phyloP scores from a whole-genome alignment of 2,797 vertebrate genomes.

The Halcyon leucocephala region DNA sequence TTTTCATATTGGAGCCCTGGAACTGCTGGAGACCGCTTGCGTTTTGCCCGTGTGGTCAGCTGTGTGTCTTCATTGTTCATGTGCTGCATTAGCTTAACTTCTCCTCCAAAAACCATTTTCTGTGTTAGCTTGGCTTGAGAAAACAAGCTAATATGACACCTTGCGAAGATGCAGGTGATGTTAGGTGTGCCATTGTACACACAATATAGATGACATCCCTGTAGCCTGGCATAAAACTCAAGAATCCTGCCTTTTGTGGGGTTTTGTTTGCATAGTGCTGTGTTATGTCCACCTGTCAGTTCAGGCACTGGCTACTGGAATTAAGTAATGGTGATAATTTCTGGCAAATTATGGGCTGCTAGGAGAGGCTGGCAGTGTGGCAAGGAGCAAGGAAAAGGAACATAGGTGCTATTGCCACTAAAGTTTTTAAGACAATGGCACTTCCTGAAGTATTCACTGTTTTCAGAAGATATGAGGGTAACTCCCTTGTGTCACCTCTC shows the following conservation, averaged over 20 bases:
- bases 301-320: not conserved
- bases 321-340: not conserved
- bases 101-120: not conserved
- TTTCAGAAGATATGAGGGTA: not conserved
- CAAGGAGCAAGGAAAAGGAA: not conserved
- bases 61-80: not conserved
- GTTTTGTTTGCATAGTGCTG: not conserved
- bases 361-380: not conserved
- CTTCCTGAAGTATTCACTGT: not conserved
- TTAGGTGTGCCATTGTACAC: not conserved
- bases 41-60: not conserved
- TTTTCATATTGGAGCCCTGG: not conserved
- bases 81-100: not conserved
- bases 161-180: not conserved
- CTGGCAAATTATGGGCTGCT: not conserved
- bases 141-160: not conserved
- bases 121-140: not conserved
- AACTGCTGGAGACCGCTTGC: not conserved
- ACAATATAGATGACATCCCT: not conserved
- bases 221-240: not conserved
- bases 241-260: not conserved
- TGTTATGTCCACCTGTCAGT: not conserved
- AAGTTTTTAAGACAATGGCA: not conserved
- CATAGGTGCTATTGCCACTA: not conserved
- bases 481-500: not conserved